phyloP scores from a whole-genome alignment of 2,888 invertebrate species.

The Priocnemis perturbator region DNA sequence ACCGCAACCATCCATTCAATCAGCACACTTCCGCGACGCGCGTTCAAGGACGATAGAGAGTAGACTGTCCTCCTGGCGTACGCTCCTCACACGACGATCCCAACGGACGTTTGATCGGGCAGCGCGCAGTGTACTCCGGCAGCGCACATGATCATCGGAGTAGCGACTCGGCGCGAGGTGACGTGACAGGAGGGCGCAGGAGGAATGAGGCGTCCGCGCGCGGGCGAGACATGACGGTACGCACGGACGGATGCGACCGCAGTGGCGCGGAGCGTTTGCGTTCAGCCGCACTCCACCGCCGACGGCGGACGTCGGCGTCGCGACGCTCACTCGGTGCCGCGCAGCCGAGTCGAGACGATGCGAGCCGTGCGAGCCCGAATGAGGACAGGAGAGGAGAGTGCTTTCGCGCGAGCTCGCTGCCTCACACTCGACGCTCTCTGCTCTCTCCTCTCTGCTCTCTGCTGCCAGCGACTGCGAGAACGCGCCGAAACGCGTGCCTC shows the following conservation, averaged over 20 bases:
- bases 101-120: too few relatives aligned
- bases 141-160: too few relatives aligned
- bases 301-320: conserved; percentile 14
- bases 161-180: too few relatives aligned
- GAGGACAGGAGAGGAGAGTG: conserved; percentile 42
- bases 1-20: too few relatives aligned
- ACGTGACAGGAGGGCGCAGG: background rate
- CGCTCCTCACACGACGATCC: too few relatives aligned
- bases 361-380: conserved; percentile 53
- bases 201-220: background rate
- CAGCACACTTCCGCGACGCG: too few relatives aligned
- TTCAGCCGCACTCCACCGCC: conserved; percentile 20
- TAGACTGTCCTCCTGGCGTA: too few relatives aligned
- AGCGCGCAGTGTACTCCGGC: too few relatives aligned
- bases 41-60: too few relatives aligned
- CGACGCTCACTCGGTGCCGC: conserved; percentile 33
- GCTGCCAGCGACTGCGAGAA: conserved; percentile 1
- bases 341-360: conserved; percentile 46
- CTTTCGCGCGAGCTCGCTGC: conserved; percentile 34
- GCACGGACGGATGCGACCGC: conserved; percentile 43
- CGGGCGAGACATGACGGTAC: conserved; percentile 17
- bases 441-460: background rate
- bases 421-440: conserved; percentile 4
- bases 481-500: conserved; percentile 5
- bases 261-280: conserved; percentile 40